Evolutionary conservation across 2,113 vertebrate species (phyloP).

Genomic region (Epinephelus moara): DNA sequence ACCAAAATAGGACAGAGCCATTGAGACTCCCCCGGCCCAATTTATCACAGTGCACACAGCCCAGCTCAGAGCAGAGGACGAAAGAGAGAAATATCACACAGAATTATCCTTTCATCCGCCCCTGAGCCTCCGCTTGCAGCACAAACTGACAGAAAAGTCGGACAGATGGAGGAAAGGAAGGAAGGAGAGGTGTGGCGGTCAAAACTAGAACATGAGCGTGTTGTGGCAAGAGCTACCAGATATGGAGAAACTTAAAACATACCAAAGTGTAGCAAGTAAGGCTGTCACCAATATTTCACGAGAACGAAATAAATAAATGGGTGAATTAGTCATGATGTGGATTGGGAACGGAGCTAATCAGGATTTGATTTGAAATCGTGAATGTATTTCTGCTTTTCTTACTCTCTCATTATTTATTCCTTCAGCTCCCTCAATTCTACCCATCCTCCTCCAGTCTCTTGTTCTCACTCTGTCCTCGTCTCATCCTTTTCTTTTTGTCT

Average conservation of each 20-base stretch:
- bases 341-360: constrained; percentile 18
- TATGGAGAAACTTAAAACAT: constrained; percentile 29
- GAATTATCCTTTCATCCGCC: constrained; percentile 61
- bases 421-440: constrained; percentile 9
- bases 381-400: constrained; percentile 7
- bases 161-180: constrained; percentile 17
- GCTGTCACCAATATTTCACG: constrained; percentile 56
- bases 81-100: constrained; percentile 59
- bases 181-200: constrained; percentile 15
- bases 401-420: constrained; percentile 20
- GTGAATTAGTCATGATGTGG: constrained; percentile 50
- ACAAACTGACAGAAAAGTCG: constrained; percentile 36
- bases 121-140: constrained; percentile 80
- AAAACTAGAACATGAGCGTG: constrained; percentile 10
- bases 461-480: constrained; percentile 41
- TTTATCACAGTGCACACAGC: constrained; percentile 69
- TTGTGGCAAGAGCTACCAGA: constrained; percentile 4
- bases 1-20: constrained; percentile 79
- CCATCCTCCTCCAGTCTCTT: constrained; percentile 43
- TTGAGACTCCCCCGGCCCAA: constrained; percentile 69
- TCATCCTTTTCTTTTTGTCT: constrained; percentile 21
- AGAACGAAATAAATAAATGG: constrained; percentile 49
- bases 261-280: not conserved
- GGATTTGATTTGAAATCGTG: constrained; percentile 27
- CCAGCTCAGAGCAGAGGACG: constrained; percentile 47